Evolutionary conservation across 2,113 vertebrate genomes (phyloP), one percentile per base, ranked within the genome.

Genomic region (Suricata suricatta): DNA sequence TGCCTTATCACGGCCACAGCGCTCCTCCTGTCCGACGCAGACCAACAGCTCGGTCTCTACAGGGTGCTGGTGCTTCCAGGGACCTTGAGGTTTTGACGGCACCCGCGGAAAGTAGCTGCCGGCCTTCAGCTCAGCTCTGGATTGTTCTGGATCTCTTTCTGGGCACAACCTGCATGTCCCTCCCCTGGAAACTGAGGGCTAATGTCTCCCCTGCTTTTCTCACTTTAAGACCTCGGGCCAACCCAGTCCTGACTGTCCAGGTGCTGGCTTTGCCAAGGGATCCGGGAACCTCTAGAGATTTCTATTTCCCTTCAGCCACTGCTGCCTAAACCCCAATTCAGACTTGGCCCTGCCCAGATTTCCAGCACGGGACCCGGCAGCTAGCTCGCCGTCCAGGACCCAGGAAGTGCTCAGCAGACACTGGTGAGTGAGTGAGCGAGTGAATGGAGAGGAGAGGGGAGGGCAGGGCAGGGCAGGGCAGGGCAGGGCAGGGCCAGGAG

Each of bases 371-470:
- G 19, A 21, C 25, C 35, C 7, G 63, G 35, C 35, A 80, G 2
- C 7, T 1, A 25, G 38, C 25, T 93, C 15, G 7, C 12, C 0
- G 4, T 3, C 1, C 0, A 3, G 87, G 77, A 68, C 9, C 2
- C 0, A 38, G 38, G 33, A 23, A 11, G 11, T 0, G 19, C 63
- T 52, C 27, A 6, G 11, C 2, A 31, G 47, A 33, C 1, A 0
- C 4, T 16, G 1, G 3, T 10, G 31, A 66, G 8, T 52, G 27
- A 41, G 13, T 16, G 74, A 16, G 0, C 8, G n/a, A 5, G 21
- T 0, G 21, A 14, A 0, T 4, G 13, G 60, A 33, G 79, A 60
- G 50, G 29, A 8, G 1, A 4, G 44, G 11, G n/a, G 16, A 5
- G 35, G n/a, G 63, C 5, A n/a, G n/a, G n/a, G n/a, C n/a, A n/a